phyloP scores from a whole-genome alignment of 2,797 vertebrate genomes.

The Gadopsis bispinosus region DNA sequence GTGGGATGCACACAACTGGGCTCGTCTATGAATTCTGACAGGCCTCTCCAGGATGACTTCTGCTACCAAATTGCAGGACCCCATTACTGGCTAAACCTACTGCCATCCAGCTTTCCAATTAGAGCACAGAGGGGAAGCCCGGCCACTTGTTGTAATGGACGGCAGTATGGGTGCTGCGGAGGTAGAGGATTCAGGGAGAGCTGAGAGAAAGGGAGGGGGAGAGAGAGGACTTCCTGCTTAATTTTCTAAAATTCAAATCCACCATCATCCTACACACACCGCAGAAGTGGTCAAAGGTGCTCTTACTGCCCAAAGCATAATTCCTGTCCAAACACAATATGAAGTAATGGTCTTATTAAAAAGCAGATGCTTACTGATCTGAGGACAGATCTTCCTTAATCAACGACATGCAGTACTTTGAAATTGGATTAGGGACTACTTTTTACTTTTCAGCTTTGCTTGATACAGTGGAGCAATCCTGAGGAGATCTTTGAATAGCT shows the following conservation, averaged over 20 bases:
- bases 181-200: constrained; percentile 45
- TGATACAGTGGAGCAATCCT: constrained; percentile 39
- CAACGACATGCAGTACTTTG: constrained; percentile 39
- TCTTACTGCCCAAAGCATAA: background rate
- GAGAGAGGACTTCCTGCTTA: constrained; percentile 18
- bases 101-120: constrained; percentile 83
- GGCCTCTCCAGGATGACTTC: constrained; percentile 73
- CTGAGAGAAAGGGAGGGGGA: constrained; percentile 9
- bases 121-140: constrained; percentile 71
- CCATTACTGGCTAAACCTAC: constrained; percentile 82
- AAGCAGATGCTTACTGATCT: constrained; percentile 44
- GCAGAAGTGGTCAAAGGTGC: constrained; percentile 15
- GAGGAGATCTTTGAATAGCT: constrained; percentile 28
- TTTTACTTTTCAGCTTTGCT: constrained; percentile 53
- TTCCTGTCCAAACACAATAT: constrained; percentile 39
- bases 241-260: constrained; percentile 38
- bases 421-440: constrained; percentile 60
- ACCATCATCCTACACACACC: constrained; percentile 2
- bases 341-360: constrained; percentile 45
- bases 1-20: constrained; percentile 58
- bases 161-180: constrained; percentile 29
- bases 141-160: constrained; percentile 71
- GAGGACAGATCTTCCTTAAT: constrained; percentile 51
- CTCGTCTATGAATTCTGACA: constrained; percentile 77
- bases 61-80: constrained; percentile 79